A percentile compares a stretch with the other conserved stretches of the same genome.
phyloP scores from a whole-genome alignment of 2,113 vertebrate genomes.

The Salvator merianae region DNA sequence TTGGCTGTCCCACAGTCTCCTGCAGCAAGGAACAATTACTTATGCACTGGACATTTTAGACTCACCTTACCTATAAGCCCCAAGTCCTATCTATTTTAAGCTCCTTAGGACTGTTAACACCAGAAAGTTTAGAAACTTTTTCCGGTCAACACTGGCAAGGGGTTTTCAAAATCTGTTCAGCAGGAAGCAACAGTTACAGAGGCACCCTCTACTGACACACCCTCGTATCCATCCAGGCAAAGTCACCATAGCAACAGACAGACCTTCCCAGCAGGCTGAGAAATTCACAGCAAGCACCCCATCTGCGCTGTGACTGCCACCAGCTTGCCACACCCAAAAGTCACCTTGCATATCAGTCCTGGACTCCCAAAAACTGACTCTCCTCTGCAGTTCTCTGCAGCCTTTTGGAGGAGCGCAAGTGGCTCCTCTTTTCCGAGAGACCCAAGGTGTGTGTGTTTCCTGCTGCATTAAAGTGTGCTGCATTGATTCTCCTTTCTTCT shows the following conservation, averaged over 20 bases:
- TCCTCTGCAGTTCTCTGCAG: background rate
- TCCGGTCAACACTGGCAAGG: background rate
- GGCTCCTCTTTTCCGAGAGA: background rate
- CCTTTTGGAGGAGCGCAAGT: background rate
- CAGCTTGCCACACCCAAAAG: background rate
- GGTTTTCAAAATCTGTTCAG: background rate
- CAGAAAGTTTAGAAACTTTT: background rate
- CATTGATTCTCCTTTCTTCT: background rate
- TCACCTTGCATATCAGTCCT: background rate
- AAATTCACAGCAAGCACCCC: conserved; percentile 13
- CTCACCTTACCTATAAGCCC: background rate
- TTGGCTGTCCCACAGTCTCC: background rate
- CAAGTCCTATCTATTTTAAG: background rate
- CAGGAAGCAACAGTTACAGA: background rate
- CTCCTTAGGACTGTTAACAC: background rate
- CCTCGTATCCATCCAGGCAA: background rate
- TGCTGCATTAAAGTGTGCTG: conserved; percentile 2
- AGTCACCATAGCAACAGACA: conserved; percentile 26
- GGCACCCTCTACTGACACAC: conserved; percentile 6
- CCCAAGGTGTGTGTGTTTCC: background rate
- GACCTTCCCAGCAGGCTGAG: conserved; percentile 19
- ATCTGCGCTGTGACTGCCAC: background rate
- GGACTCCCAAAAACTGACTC: background rate
- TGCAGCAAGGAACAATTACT: background rate
- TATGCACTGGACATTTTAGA: background rate